Percentiles rank a stretch among this genome's conserved stretches.
phyloP scores from a whole-genome alignment of 2,888 invertebrate species.

The Caenorhabditis sulstoni region DNA sequence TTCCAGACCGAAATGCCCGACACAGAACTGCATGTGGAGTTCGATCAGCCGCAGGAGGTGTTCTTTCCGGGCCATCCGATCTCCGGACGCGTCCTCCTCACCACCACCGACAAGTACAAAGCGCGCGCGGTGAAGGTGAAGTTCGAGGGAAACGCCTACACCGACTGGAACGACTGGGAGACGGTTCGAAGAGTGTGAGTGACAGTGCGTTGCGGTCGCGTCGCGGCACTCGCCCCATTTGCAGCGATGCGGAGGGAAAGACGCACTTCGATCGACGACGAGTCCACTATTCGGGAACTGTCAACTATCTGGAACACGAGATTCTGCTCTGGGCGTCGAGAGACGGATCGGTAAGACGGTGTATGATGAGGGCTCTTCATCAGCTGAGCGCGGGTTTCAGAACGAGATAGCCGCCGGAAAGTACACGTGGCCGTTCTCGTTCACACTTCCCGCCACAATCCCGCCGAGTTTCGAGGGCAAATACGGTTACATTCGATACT shows the following conservation, averaged over 20 bases:
- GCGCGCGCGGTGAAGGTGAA: constrained; percentile 44
- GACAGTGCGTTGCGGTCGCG: too few species aligned
- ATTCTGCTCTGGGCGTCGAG: constrained; percentile 49
- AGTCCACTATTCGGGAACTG: constrained; percentile 51
- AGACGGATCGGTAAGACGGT: constrained; percentile 46
- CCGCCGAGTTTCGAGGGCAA: constrained; percentile 56
- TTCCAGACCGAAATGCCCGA: constrained; percentile 26
- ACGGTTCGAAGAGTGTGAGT: constrained; percentile 32
- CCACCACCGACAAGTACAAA: constrained; percentile 29
- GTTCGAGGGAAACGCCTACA: constrained; percentile 38
- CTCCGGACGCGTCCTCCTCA: constrained; percentile 32
- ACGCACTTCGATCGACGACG: constrained; percentile 19
- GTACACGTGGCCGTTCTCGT: constrained; percentile 42
- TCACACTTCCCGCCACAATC: constrained; percentile 12
- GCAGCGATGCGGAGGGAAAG: constrained; percentile 45
- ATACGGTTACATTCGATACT: constrained; percentile 44
- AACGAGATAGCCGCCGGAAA: constrained; percentile 47
- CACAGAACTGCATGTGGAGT: constrained; percentile 29
- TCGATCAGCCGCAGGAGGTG: constrained; percentile 43
- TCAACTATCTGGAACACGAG: constrained; percentile 46
- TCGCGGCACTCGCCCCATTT: not conserved
- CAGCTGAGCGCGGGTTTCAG: constrained; percentile 7
- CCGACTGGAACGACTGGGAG: constrained; percentile 39
- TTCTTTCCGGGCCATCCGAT: constrained; percentile 47
- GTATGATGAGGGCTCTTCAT: not conserved